Evolutionary conservation across 2,888 invertebrate genomes (phyloP), one percentile per base, ranked within the genome.

Genomic region (Drosophila stalkeri): DNA sequence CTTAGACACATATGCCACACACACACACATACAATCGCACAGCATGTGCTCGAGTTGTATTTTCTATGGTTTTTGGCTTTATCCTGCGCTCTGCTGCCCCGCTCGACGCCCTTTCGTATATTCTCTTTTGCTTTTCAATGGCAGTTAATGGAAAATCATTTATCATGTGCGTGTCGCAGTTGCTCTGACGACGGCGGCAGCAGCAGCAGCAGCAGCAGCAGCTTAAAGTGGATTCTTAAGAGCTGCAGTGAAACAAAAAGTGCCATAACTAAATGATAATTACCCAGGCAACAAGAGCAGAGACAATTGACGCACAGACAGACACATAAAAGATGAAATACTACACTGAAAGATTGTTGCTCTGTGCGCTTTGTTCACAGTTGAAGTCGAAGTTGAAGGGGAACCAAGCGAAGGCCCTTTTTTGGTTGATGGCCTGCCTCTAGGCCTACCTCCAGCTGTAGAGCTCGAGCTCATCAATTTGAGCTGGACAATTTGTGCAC

Each of bases 141-240:
- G 73, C 81, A 89, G 82, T 87, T 91, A 90, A 91, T 91, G 91
- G 88, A 86, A 87, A 86, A 82, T 88, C 90, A 91, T 90, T 90
- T 88, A 90, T 90, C 89, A 91, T 85, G 80, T 81, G 84, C 89
- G 80, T 84, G 88, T 76, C 74, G 64, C 57, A 47, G 57, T 64
- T 47, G 41, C 55, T 39, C 51, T 54, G 35, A 2, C 39, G 16
- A 16, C 39, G 16, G 27, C 27, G 5, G 27, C 27, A 3, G 27
- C 18, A 23, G 49, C 63, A 31, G 39, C 31, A 33, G 31, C 49
- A 4, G 27, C 18, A 39, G 18, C n/a, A 31, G 37, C 59, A 33
- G 54, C 64, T 66, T 66, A 47, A 62, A 77, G 64, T 66, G 70
- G 67, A 72, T 59, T 65, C 56, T 54, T 52, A 43, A 57, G 65